Percentiles rank a stretch among this genome's conserved stretches.
Evolutionary conservation across 1,140 invertebrate species (phyloP).

Genomic region (Meloidogyne hapla): DNA sequence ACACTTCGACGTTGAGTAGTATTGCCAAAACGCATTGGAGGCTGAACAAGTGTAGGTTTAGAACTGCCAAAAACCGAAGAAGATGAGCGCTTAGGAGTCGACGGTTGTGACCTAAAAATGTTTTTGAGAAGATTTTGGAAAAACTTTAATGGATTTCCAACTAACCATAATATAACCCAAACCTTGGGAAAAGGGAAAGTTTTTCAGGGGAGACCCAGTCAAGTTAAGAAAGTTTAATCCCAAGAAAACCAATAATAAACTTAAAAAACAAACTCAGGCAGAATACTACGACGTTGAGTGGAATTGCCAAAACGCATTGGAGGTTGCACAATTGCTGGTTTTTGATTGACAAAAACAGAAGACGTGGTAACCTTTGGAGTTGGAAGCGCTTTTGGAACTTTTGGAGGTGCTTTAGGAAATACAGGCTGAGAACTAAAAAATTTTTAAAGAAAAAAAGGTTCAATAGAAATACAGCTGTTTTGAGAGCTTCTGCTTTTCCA

Average conservation of each 20-base stretch:
- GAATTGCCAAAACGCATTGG: conserved; percentile 16
- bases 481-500: too few relatives aligned
- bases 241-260: too few relatives aligned
- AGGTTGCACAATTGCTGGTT: not conserved
- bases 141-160: too few relatives aligned
- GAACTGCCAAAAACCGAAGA: not conserved
- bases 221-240: too few relatives aligned
- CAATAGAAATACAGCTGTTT: too few relatives aligned
- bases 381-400: too few relatives aligned
- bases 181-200: too few relatives aligned
- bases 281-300: not conserved
- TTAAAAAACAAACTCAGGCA: conserved; percentile 5
- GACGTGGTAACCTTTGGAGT: not conserved
- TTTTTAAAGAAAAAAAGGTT: too few relatives aligned
- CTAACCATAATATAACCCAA: too few relatives aligned
- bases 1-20: not conserved
- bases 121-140: not conserved
- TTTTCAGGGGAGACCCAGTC: too few relatives aligned
- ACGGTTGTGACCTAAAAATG: not conserved
- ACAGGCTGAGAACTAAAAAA: too few relatives aligned
- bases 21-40: conserved; percentile 28
- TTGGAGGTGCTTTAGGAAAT: too few relatives aligned
- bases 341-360: not conserved
- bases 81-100: not conserved
- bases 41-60: conserved; percentile 16